phyloP scores from a whole-genome alignment of 2,888 invertebrate genomes.

The Patella ulyssiponensis region DNA sequence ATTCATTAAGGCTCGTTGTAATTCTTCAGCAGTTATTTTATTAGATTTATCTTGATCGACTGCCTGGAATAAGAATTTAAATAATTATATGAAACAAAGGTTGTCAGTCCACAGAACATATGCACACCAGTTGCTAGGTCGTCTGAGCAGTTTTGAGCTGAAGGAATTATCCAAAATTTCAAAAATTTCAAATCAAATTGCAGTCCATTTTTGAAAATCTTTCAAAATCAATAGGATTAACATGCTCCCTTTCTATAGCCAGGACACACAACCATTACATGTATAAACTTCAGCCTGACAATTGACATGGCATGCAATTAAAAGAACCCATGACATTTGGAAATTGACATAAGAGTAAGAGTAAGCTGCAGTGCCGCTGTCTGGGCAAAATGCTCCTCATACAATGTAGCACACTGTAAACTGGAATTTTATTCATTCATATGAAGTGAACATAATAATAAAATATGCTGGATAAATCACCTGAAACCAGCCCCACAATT shows the following conservation, averaged over 20 bases:
- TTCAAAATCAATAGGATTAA: too few species aligned
- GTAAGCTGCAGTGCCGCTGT: too few species aligned
- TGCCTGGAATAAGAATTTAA: conserved; percentile 42
- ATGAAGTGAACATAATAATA: neutral
- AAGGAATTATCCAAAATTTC: neutral
- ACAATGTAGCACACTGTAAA: too few species aligned
- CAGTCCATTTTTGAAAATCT: neutral
- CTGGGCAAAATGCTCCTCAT: too few species aligned
- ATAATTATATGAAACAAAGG: neutral
- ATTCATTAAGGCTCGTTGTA: conserved; percentile 69
- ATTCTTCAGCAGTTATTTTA: conserved; percentile 65
- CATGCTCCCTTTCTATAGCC: too few species aligned
- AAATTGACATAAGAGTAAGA: too few species aligned
- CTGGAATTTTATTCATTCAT: neutral
- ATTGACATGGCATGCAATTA: too few species aligned
- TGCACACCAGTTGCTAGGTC: too few species aligned
- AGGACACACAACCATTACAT: too few species aligned
- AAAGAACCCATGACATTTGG: too few species aligned
- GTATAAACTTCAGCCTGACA: too few species aligned
- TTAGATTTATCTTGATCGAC: conserved; percentile 68
- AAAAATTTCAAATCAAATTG: neutral
- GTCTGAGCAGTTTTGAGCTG: neutral
- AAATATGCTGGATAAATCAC: conserved; percentile 38
- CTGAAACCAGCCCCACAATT: conserved; percentile 71
- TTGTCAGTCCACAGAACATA: neutral